phyloP scores from a whole-genome alignment of 2,888 invertebrate species.

The Eurois occulta region DNA sequence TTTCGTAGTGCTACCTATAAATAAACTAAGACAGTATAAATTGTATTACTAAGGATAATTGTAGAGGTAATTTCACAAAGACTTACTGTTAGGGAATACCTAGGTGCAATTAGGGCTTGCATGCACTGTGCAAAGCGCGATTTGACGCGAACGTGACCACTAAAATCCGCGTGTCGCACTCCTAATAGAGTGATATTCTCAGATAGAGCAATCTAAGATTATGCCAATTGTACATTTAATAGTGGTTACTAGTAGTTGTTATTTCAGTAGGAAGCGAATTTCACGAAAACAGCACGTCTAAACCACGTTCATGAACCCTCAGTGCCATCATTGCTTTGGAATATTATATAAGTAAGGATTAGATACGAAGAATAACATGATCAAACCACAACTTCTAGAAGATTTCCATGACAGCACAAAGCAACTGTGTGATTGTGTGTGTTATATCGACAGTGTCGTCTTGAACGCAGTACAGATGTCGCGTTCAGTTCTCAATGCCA shows the following conservation, averaged over 20 bases:
- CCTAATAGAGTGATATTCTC: background rate
- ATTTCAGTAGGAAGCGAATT: background rate
- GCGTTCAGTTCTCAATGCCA: background rate
- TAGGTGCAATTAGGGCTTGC: conserved; percentile 17
- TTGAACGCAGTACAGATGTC: background rate
- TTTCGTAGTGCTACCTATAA: too few species aligned
- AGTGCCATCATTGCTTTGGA: background rate
- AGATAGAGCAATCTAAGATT: background rate
- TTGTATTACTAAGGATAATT: conserved; percentile 10
- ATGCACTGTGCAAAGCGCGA: conserved; percentile 4
- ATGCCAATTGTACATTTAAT: background rate
- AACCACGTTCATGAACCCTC: background rate
- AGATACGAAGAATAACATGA: too few species aligned
- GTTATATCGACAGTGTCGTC: too few species aligned
- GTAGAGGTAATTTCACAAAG: conserved; percentile 8
- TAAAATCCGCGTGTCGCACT: background rate
- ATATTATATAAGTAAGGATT: too few species aligned
- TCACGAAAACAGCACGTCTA: background rate
- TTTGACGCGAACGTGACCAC: background rate
- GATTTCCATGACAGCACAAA: too few species aligned
- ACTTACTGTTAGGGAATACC: background rate
- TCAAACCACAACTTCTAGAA: too few species aligned
- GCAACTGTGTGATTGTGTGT: too few species aligned
- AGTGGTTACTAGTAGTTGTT: background rate
- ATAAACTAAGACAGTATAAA: background rate